These are phyloP conservation scores for Lophochroa leadbeateri DNA, from an alignment of 2,113 vertebrate species.

Conservation along the genomic window DNA sequence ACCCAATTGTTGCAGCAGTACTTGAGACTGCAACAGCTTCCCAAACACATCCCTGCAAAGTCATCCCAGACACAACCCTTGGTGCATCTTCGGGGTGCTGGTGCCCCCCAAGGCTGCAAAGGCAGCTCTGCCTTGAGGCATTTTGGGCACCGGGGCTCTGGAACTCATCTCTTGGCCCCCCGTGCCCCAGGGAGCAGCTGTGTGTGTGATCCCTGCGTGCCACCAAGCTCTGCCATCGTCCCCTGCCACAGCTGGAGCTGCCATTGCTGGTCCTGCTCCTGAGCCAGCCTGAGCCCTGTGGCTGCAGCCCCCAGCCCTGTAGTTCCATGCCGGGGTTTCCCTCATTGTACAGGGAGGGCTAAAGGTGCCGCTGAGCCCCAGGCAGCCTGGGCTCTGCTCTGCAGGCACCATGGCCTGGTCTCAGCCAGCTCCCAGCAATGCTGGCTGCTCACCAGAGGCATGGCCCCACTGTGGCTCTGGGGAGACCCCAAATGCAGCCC, in stretches of 20 bases:
- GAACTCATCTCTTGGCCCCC: neutral
- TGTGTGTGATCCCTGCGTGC: neutral
- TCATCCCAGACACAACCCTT: neutral
- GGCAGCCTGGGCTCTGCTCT: neutral
- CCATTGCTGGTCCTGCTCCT: neutral
- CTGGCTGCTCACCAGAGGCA: neutral
- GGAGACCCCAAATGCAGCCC: neutral
- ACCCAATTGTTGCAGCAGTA: accelerated
- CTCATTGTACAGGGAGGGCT: accelerated
- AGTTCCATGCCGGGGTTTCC: neutral
- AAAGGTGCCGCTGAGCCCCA: neutral
- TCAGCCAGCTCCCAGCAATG: neutral
- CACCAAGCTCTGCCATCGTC: neutral
- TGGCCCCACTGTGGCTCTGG: accelerated
- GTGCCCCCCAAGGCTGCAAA: neutral
- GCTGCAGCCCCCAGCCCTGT: neutral
- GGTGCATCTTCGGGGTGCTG: neutral
- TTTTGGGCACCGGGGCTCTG: neutral
- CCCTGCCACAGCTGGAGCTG: neutral
- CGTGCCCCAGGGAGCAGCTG: neutral
- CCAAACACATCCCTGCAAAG: neutral
- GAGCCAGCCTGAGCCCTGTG: neutral
- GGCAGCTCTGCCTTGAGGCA: neutral
- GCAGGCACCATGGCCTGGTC: neutral
- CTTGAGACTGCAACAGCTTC: too few relatives aligned